phyloP scores from a whole-genome alignment of 1,140 invertebrate species.

The Oreohelix idahoensis region DNA sequence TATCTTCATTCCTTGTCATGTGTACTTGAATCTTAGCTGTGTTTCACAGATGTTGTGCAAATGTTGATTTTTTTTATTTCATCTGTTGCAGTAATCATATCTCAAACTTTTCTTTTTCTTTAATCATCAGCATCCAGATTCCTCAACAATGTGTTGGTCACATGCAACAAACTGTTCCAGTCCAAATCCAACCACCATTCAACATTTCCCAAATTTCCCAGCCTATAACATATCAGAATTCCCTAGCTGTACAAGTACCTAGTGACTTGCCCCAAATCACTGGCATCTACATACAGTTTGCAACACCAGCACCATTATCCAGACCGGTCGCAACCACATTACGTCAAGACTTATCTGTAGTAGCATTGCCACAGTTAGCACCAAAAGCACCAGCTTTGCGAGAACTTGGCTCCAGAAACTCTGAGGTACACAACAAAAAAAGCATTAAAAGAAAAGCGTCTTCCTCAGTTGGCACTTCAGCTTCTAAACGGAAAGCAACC shows the following conservation, averaged over 20 bases:
- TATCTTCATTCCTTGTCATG: no score
- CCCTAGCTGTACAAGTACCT: background rate
- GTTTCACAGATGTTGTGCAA: no score
- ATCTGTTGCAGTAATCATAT: no score
- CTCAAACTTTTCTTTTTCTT: background rate
- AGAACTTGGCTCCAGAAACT: no score
- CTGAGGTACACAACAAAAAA: background rate
- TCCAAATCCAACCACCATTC: background rate
- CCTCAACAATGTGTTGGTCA: background rate
- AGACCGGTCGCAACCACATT: background rate
- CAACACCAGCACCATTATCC: background rate
- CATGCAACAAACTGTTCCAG: background rate
- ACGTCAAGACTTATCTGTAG: background rate
- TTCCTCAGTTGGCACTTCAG: background rate
- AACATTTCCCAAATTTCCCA: background rate
- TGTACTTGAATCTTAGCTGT: no score
- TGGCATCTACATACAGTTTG: slow-evolving; percentile 30
- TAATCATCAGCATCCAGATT: background rate
- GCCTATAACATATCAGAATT: background rate
- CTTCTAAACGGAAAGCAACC: background rate
- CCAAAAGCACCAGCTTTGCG: background rate
- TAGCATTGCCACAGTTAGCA: background rate
- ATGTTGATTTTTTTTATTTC: no score
- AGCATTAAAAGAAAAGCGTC: background rate
- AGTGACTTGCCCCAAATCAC: background rate